Base-by-base conservation (phyloP, 1,140 invertebrate genomes). In the Anadara kagoshimensis region DNA sequence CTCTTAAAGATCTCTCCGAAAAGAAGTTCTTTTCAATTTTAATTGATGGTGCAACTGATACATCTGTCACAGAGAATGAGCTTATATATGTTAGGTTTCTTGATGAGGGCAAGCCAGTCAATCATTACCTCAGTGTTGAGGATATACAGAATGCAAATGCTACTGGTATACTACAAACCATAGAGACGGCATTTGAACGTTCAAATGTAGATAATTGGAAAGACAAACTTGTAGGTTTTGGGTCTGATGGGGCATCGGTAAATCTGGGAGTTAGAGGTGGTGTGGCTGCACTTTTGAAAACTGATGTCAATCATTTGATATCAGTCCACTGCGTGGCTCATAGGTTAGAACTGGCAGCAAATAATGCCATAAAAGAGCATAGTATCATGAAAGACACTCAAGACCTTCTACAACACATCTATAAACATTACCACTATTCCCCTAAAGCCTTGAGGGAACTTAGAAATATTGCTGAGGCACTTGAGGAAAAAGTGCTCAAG, bases 221-320 rank as follows among this genome's bases (percentile, higher is more conserved):
- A 41, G 22, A 54, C 12, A 58, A 62, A 56, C 4, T 78, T 10
- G 51, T 78, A 2, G 29, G 56, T 18, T 57, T 78, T 12, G 44
- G 44, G 20, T 75, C 67, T 75, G 71, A 70, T 64, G 72, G 71
- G 56, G 72, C 69, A n/a, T 44, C 54, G 20, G 64, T 74, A 0
- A 74, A 68, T 54, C 57, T 44, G 11, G 72, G 68, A 16, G 16
- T 18, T 12, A 69, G 53, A 45, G 45, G 24, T 64, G 67, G 71
- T 66, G 69, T 74, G 36, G 68, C 54, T 53, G 72, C 64, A 11
- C n/a, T 70, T n/a, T 22, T 74, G 5, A 68, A 41, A 66, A 66
- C 66, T n/a, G n/a, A 49, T n/a, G 53, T 54, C 5, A 66, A 54
- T 24, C 26, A 41, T 16, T 26, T 70, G 41, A 61, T 74, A n/a